Evolutionary conservation across 2,797 vertebrate species (phyloP).

Genomic region (Micromesistius poutassou): DNA sequence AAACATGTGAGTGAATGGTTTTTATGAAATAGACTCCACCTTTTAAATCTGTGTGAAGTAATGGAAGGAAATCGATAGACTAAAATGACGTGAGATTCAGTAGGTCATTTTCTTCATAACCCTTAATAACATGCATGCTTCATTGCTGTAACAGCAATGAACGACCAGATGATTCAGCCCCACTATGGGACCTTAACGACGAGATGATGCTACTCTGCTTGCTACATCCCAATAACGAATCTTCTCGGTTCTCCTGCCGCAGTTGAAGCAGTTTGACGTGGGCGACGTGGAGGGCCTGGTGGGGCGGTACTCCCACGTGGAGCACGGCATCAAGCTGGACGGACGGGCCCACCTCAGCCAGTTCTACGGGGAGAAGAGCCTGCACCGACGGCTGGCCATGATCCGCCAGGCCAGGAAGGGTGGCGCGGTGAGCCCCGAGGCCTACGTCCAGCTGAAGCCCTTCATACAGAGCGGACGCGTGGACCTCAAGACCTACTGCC

Average conservation of each 20-base stretch:
- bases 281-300: slow-evolving; percentile 77
- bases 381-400: slow-evolving; percentile 74
- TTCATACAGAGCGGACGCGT: slow-evolving; percentile 66
- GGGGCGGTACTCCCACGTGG: slow-evolving; percentile 76
- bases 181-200: too few species aligned
- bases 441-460: slow-evolving; percentile 71
- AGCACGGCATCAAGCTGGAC: slow-evolving; percentile 78
- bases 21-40: too few species aligned
- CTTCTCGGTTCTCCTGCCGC: slow-evolving; percentile 7
- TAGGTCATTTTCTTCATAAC: too few species aligned
- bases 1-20: too few species aligned
- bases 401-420: slow-evolving; percentile 76
- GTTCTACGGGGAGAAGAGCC: slow-evolving; percentile 75
- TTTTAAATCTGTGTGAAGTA: too few species aligned
- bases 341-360: slow-evolving; percentile 73
- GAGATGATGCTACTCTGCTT: neutral
- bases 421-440: slow-evolving; percentile 77
- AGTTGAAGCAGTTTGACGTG: slow-evolving; percentile 80
- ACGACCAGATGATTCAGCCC: neutral
- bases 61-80: too few species aligned
- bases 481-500: slow-evolving; percentile 68
- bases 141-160: neutral
- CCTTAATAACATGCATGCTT: too few species aligned
- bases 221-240: neutral
- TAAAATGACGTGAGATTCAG: too few species aligned